phyloP scores from a whole-genome alignment of 2,797 vertebrate species.

The Bovichtus variegatus region DNA sequence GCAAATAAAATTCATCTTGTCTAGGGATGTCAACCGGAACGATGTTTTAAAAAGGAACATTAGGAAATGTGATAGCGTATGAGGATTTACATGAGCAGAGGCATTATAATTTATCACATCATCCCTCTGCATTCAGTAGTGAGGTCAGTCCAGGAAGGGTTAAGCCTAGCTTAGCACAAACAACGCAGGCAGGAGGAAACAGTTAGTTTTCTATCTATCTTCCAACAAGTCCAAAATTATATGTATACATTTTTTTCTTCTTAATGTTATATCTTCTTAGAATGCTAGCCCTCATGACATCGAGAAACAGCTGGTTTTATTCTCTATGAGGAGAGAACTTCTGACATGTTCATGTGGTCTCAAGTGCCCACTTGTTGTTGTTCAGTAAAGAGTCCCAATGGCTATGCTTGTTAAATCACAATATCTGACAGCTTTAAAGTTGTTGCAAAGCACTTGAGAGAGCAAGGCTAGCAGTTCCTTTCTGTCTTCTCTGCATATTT shows the following conservation, averaged over 20 bases:
- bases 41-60: conserved; percentile 5
- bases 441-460: background rate
- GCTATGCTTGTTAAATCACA: background rate
- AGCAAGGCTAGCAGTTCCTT: background rate
- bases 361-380: background rate
- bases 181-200: background rate
- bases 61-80: background rate
- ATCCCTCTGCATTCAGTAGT: background rate
- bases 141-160: background rate
- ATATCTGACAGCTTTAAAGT: conserved; percentile 3
- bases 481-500: background rate
- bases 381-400: background rate
- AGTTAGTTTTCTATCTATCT: background rate
- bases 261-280: background rate
- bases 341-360: background rate
- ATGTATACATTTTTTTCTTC: too few species aligned
- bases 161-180: background rate
- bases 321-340: background rate
- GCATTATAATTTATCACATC: background rate
- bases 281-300: background rate
- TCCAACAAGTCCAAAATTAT: background rate
- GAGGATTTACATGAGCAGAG: conserved; percentile 8
- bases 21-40: background rate
- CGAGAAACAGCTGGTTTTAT: background rate
- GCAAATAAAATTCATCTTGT: background rate